phyloP scores from a whole-genome alignment of 2,797 vertebrate species.

The Holocentrus rufus region DNA sequence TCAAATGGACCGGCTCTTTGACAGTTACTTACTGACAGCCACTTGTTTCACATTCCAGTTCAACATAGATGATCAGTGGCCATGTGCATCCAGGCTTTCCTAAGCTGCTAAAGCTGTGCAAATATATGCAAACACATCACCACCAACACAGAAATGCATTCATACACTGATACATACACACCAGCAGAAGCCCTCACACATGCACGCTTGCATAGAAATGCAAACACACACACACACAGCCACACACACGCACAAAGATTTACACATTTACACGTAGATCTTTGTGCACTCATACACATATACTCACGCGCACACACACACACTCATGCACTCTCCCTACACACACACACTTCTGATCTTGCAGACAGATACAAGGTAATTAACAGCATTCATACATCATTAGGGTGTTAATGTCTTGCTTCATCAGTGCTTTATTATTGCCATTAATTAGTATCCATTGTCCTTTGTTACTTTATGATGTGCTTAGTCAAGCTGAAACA shows the following conservation, averaged over 20 bases:
- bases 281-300: not conserved
- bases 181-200: not conserved
- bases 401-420: slow-evolving; percentile 71
- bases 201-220: slow-evolving; percentile 1
- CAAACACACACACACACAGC: not conserved
- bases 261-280: not conserved
- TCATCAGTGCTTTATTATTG: slow-evolving; percentile 65
- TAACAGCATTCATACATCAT: slow-evolving; percentile 76
- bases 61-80: slow-evolving; percentile 54
- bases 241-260: not conserved
- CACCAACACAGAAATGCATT: slow-evolving; percentile 10
- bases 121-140: slow-evolving; percentile 44
- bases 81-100: slow-evolving; percentile 59
- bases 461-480: slow-evolving; percentile 64
- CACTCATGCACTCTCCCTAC: not conserved
- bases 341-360: slow-evolving; percentile 51
- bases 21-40: slow-evolving; percentile 35
- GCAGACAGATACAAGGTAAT: slow-evolving; percentile 68
- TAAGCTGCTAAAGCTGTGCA: slow-evolving; percentile 67
- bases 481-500: slow-evolving; percentile 63
- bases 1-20: slow-evolving; percentile 36
- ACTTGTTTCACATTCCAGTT: slow-evolving; percentile 42
- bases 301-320: slow-evolving; percentile 12
- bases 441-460: slow-evolving; percentile 72
- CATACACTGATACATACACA: slow-evolving; percentile 1